Evolutionary conservation across 2,888 invertebrate genomes (phyloP).

Genomic region (Acheta domesticus): DNA sequence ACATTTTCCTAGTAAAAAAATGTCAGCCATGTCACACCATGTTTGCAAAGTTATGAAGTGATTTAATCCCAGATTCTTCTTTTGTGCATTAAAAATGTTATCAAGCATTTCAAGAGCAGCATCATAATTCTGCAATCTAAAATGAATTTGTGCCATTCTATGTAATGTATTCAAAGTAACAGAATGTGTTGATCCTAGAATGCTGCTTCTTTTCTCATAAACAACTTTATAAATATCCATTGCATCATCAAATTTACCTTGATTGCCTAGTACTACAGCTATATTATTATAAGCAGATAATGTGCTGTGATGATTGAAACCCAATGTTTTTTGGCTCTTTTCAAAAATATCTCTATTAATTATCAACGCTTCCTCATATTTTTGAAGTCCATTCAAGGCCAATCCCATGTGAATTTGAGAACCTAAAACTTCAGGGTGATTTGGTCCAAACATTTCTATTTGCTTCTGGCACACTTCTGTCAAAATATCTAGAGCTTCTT

Average conservation of each 20-base stretch:
- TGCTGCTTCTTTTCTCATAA: background rate
- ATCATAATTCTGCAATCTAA: background rate
- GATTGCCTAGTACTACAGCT: conserved; percentile 34
- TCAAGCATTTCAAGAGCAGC: background rate
- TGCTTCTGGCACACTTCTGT: conserved; percentile 35
- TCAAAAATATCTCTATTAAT: conserved; percentile 34
- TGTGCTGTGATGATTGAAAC: conserved; percentile 20
- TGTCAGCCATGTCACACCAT: background rate
- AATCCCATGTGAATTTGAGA: conserved; percentile 36
- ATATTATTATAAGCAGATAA: conserved; percentile 31
- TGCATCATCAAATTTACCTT: conserved; percentile 36
- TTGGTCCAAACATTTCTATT: conserved; percentile 34
- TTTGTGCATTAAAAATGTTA: conserved; percentile 3
- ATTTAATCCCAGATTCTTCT: background rate
- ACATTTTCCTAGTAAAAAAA: conserved; percentile 32
- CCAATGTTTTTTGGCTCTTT: conserved; percentile 18
- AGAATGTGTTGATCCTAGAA: conserved; percentile 27
- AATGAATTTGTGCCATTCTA: conserved; percentile 30
- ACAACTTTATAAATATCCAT: conserved; percentile 33
- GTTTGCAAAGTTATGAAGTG: background rate
- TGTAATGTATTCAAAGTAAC: conserved; percentile 32
- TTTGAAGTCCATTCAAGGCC: conserved; percentile 32
- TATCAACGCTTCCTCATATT: conserved; percentile 35
- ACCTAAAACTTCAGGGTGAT: conserved; percentile 34
- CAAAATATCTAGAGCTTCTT: conserved; percentile 36